Base-by-base conservation (phyloP, 2,113 vertebrate genomes). In the Bothrops jararaca region DNA sequence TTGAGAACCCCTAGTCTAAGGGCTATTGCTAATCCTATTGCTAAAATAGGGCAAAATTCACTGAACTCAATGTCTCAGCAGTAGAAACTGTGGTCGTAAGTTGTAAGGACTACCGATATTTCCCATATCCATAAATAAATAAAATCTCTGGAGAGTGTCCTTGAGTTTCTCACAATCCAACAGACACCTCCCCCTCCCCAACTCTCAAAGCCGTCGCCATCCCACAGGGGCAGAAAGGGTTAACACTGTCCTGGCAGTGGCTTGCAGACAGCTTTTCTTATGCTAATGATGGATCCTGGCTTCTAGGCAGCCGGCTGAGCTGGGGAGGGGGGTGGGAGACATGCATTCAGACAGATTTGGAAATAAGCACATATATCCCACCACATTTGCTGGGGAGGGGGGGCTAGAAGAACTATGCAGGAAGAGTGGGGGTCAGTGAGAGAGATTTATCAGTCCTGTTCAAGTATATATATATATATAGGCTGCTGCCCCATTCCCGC, bases 251-350 rank as follows among this genome's bases (percentile, higher is more conserved):
- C 10, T 50, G 48, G 29, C 86, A 80, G 34, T 45, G 34, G 64
- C 26, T 80, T 26, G 26, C 52, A 92, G 87, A 15, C 24, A 4
- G 87, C 26, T 85, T 89, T 89, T 92, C 53, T 92, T 88, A 92
- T 92, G 92, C 92, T 92, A 90, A 92, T 92, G 88, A 90, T 24
- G 22, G 85, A 45, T 90, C 23, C 42, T 50, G 52, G 1, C 88
- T 89, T 69, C 53, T 6, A 29, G 88, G 69, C 88, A 89, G 53
- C 39, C 4, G 39, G 24, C 24, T 50, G 18, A 1, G 5, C 26
- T 52, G 53, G 54, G 74, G 90, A 91, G 26, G 53, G 74, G 80
- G 22, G 7, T 11, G 15, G 20, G 45, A 5, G 3, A 29, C 24
- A 80, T 89, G 50, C 39, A 48, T 85, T 50, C 92, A 92, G 69